Percentiles rank a stretch among this genome's conserved stretches.
Evolutionary conservation across 1,140 invertebrate genomes (phyloP).

Genomic region (Drosophila dunni): DNA sequence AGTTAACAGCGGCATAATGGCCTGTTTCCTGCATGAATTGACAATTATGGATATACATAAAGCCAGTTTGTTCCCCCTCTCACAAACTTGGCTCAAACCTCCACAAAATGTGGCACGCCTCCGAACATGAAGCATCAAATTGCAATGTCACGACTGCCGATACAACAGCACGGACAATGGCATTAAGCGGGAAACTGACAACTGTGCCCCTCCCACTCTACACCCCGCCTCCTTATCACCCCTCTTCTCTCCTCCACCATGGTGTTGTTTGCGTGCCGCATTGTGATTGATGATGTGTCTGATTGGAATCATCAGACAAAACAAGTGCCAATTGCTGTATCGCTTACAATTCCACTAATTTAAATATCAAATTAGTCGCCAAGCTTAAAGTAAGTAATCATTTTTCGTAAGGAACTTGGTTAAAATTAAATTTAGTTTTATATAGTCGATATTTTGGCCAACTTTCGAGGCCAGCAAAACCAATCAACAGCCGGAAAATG

Average conservation of each 20-base stretch:
- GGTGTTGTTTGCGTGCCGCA: conserved; percentile 27
- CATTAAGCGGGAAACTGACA: conserved; percentile 15
- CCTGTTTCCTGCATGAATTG: conserved; percentile 84
- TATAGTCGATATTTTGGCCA: conserved; percentile 9
- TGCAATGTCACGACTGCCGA: conserved; percentile 67
- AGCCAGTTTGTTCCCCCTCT: background rate
- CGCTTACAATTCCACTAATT: conserved; percentile 10
- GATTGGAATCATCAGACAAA: conserved; percentile 63
- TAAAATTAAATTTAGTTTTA: conserved; percentile 1
- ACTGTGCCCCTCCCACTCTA: background rate
- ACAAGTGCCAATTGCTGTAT: conserved; percentile 65
- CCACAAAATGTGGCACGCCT: conserved; percentile 17
- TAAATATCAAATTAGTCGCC: conserved; percentile 9
- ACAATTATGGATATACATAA: conserved; percentile 59
- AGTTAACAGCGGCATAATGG: conserved; percentile 79
- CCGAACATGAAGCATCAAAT: conserved; percentile 45
- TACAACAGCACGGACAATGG: conserved; percentile 32
- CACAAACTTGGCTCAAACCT: background rate
- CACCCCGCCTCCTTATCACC: background rate
- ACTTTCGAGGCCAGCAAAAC: conserved; percentile 2
- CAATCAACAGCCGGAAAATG: conserved; percentile 46
- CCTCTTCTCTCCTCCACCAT: background rate
- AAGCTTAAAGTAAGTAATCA: conserved; percentile 1
- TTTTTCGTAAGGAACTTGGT: background rate
- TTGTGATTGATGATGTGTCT: conserved; percentile 59